Base-by-base conservation (phyloP, 2,113 vertebrate genomes). In the Oryzias melastigma region DNA sequence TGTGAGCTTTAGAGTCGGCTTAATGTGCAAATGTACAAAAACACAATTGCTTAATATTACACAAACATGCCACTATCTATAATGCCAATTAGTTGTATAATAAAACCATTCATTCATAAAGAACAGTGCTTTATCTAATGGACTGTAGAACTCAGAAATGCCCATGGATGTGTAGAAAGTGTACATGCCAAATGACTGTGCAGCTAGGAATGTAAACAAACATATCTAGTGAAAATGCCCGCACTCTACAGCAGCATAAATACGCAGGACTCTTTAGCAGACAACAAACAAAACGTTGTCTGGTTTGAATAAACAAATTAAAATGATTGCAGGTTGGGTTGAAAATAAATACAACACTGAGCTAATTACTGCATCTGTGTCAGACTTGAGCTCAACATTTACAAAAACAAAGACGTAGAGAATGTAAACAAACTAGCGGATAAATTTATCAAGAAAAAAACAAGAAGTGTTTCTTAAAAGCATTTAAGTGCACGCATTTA, bases 41-140 rank as follows among this genome's bases (percentile, higher is more conserved):
- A 59, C 43, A 27, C 47, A 14, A 50, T 46, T 41, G 51, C 47
- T 81, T 73, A 41, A 43, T n/a, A 47, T 24, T 46, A 62, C 18
- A 53, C 14, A 61, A 19, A 43, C 75, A 62, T 40, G 44, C 3
- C 5, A 43, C 47, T 44, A 66, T 76, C 70, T 82, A 82, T 66
- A 68, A 70, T 64, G 70, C 74, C 78, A 85, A 86, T 89, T 88
- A 84, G 73, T 64, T 42, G 27, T 40, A 49, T 69, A 80, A 79
- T 75, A 80, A 85, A 80, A 77, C 59, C 72, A 18, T 29, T 20
- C 25, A 75, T 61, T 75, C 63, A 76, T 69, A 77, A 79, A 80
- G 62, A 63, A 71, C 19, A 58, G 56, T 61, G 56, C 62, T 74
- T 75, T 40, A 72, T 78, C 59, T 73, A 83, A 84, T 78, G 75